These are phyloP conservation scores for Orthosia gracilis DNA, from an alignment of 2,888 invertebrate species.

Conservation along the genomic window DNA sequence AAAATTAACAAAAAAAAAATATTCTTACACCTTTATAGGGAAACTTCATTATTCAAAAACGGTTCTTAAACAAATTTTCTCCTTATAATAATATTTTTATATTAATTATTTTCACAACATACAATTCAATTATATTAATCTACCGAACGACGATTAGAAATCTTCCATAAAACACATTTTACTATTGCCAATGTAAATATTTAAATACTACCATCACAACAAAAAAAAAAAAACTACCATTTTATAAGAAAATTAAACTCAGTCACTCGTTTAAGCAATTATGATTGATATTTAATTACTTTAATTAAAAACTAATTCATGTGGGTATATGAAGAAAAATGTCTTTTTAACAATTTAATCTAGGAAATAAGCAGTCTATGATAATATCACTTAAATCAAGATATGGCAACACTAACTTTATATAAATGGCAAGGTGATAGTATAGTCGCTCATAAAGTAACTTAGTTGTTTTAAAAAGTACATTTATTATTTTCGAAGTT, in stretches of 20 bases:
- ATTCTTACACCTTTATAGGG: slow-evolving; percentile 1
- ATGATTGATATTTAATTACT: slow-evolving; percentile 50
- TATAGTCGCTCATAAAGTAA: slow-evolving; percentile 39
- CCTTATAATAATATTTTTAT: slow-evolving; percentile 32
- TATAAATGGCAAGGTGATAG: slow-evolving; percentile 61
- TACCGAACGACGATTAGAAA: slow-evolving; percentile 44
- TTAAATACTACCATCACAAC: slow-evolving; percentile 45
- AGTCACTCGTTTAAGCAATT: slow-evolving; percentile 47
- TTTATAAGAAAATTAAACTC: slow-evolving; percentile 31
- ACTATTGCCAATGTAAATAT: slow-evolving; percentile 59
- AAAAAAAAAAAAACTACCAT: slow-evolving; percentile 7
- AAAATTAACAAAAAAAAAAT: neutral
- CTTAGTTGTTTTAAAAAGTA: slow-evolving; percentile 30
- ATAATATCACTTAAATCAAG: slow-evolving; percentile 78
- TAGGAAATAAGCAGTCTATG: slow-evolving; percentile 82
- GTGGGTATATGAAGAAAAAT: slow-evolving; percentile 63
- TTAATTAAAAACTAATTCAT: slow-evolving; percentile 48
- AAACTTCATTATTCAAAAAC: slow-evolving; percentile 19
- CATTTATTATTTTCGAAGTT: no score
- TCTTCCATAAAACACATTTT: slow-evolving; percentile 50
- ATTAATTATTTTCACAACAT: slow-evolving; percentile 47
- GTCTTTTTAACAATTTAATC: slow-evolving; percentile 69
- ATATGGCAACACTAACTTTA: slow-evolving; percentile 73
- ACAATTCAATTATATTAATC: slow-evolving; percentile 48
- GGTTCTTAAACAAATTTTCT: neutral